A percentile compares a stretch with the other conserved stretches of the same genome.
These are phyloP conservation scores for Tyrannus savana DNA, from an alignment of 2,113 vertebrate species.

Conservation along the genomic window DNA sequence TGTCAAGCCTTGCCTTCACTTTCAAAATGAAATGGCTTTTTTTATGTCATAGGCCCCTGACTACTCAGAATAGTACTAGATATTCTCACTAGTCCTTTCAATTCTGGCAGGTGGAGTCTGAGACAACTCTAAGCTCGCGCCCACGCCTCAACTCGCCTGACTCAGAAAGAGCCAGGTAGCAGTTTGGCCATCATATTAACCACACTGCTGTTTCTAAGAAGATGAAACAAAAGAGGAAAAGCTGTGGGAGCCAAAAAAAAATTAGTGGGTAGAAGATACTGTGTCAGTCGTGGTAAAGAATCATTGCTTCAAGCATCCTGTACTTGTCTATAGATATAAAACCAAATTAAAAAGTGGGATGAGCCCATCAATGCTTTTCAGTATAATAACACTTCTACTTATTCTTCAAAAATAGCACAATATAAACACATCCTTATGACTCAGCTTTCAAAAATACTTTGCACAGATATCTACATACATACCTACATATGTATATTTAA, in stretches of 20 bases:
- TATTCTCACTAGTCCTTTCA: background rate
- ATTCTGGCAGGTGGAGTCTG: background rate
- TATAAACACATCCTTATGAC: background rate
- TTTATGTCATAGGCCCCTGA: background rate
- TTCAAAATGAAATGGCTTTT: background rate
- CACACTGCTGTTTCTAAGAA: background rate
- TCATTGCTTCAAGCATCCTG: background rate
- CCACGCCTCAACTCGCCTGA: background rate
- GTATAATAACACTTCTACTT: background rate
- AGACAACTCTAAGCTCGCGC: background rate
- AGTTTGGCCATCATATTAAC: background rate
- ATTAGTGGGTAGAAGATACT: background rate
- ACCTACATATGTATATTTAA: background rate
- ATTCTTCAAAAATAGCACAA: background rate
- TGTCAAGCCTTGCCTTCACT: background rate
- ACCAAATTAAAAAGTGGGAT: background rate
- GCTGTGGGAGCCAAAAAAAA: background rate
- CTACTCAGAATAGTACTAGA: background rate
- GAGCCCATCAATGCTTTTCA: background rate
- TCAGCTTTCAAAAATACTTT: slow-evolving; percentile 4
- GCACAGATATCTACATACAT: background rate
- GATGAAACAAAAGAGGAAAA: background rate
- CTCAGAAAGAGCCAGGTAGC: background rate
- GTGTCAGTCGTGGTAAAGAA: background rate
- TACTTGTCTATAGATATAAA: background rate